Evolutionary conservation across 2,888 invertebrate genomes (phyloP).

Genomic region (Syrista parreyssii): DNA sequence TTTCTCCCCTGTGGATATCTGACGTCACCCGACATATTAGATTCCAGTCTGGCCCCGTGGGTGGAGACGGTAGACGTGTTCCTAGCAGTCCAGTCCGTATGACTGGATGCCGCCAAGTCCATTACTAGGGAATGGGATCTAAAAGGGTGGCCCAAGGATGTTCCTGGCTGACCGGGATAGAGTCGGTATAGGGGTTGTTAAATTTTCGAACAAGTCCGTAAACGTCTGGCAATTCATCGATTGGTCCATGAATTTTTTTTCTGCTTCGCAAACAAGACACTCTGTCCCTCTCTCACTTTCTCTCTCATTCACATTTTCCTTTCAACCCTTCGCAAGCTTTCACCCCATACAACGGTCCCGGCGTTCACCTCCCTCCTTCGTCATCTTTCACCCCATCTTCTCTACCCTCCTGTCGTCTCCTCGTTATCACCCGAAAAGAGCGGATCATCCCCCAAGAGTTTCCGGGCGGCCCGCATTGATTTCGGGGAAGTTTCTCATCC

Average conservation of each 20-base stretch:
- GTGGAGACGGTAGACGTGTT: too few species aligned
- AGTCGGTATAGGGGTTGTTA: too few species aligned
- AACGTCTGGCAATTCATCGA: too few species aligned
- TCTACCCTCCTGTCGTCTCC: constrained; percentile 16
- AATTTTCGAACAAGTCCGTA: too few species aligned
- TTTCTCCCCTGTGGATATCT: constrained; percentile 34
- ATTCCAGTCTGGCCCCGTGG: constrained; percentile 15
- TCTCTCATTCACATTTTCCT: constrained; percentile 11
- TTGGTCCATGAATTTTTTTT: too few species aligned
- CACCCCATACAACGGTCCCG: too few species aligned
- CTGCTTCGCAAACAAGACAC: not conserved
- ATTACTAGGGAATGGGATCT: not conserved
- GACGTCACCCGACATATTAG: constrained; percentile 40
- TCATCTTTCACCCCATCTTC: constrained; percentile 1
- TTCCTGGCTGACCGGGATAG: too few species aligned
- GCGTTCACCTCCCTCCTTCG: not conserved
- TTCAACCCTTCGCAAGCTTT: constrained; percentile 4
- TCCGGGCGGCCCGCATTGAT: constrained; percentile 7
- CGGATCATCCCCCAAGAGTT: constrained; percentile 22
- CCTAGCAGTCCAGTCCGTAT: too few species aligned
- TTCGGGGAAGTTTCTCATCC: not conserved
- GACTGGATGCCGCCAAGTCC: too few species aligned
- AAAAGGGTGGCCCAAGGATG: too few species aligned
- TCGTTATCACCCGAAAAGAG: constrained; percentile 21
- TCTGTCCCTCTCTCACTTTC: constrained; percentile 19